Conservation (phyloP, 2,888 invertebrate species). For the Tipula confusa region DNA sequence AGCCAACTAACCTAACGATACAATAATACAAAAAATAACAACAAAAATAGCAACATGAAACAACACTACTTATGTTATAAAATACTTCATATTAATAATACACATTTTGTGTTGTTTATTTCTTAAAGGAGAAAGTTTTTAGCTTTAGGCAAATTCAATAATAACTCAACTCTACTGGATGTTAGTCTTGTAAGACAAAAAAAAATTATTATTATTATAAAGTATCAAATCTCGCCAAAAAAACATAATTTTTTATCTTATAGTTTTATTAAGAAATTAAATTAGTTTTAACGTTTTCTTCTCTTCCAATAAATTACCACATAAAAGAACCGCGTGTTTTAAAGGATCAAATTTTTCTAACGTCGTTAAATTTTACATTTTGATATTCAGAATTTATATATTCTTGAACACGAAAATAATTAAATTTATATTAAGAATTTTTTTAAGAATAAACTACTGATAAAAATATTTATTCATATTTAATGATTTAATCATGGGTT, state of each 20-base stretch:
- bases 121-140: conserved; percentile 27
- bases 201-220: neutral
- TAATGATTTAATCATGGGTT: neutral
- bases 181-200: neutral
- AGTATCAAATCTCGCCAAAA: neutral
- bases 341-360: neutral
- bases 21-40: neutral
- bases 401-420: neutral
- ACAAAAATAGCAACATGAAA: neutral
- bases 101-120: neutral
- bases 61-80: conserved; percentile 25
- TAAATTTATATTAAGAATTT: neutral
- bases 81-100: conserved; percentile 16
- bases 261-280: neutral
- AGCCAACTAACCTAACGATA: conserved; percentile 8
- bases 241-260: neutral
- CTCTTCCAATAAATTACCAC: neutral
- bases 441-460: neutral
- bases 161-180: conserved; percentile 16
- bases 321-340: neutral
- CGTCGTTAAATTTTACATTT: neutral
- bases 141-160: conserved; percentile 27
- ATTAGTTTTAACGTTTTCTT: neutral
- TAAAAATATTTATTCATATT: neutral
- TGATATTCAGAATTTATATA: neutral